Conservation (phyloP, 2,797 vertebrate genomes). For the Lagorchestes hirsutus region DNA sequence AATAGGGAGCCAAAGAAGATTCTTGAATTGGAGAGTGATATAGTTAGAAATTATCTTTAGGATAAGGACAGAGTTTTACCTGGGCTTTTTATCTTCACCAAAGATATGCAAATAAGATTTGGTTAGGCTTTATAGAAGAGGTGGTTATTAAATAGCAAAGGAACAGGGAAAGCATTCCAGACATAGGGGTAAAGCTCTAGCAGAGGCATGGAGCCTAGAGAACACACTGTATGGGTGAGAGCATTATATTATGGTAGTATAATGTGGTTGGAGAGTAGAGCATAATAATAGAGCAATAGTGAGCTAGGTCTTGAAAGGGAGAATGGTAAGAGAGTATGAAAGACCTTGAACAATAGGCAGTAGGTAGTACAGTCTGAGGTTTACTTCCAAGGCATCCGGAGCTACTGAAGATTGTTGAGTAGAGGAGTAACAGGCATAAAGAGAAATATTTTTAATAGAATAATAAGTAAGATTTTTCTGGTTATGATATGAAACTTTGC, state of each 20-base stretch:
- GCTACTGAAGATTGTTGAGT: neutral
- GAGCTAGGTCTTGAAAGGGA: neutral
- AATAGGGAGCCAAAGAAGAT: neutral
- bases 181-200: neutral
- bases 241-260: neutral
- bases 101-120: neutral
- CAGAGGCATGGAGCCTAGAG: neutral
- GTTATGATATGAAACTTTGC: neutral
- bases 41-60: neutral
- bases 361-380: neutral
- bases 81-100: too few species aligned
- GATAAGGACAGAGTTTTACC: neutral
- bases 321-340: neutral
- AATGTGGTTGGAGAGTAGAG: neutral
- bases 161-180: neutral
- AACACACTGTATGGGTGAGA: neutral
- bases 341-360: neutral
- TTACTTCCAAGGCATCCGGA: neutral
- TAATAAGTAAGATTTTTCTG: neutral
- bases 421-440: neutral
- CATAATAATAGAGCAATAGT: neutral
- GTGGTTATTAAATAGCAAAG: neutral
- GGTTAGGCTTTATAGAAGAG: neutral
- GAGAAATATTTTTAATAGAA: neutral
- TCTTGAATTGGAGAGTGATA: neutral